A percentile compares a stretch with the other conserved stretches of the same genome.
These are phyloP conservation scores for Caerostris darwini DNA, from an alignment of 1,140 invertebrate species.

Conservation along the genomic window DNA sequence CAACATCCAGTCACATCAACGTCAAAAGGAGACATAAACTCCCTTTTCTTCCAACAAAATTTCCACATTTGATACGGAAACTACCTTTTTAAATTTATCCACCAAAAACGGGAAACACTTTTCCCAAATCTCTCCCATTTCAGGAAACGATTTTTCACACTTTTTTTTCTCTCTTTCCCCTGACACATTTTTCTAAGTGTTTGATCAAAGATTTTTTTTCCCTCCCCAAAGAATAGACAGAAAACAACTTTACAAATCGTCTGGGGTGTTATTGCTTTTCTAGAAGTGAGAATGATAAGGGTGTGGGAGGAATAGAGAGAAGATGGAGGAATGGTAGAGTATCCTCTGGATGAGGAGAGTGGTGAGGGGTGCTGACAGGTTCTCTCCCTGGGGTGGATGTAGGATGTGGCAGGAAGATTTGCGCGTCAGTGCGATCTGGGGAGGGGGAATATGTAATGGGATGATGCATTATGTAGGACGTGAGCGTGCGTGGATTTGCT, in stretches of 20 bases:
- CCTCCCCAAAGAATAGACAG: background rate
- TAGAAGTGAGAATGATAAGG: background rate
- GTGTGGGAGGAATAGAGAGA: background rate
- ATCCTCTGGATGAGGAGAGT: background rate
- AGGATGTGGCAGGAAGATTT: background rate
- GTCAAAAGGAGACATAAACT: background rate
- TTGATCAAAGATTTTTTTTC: background rate
- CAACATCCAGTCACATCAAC: background rate
- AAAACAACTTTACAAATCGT: background rate
- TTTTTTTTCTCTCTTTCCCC: background rate
- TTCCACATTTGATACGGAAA: background rate
- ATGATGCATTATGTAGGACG: constrained; percentile 17
- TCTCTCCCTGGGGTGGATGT: background rate
- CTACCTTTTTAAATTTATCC: background rate
- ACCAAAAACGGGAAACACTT: background rate
- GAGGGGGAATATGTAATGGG: background rate
- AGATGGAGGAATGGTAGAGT: background rate
- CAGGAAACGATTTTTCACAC: background rate
- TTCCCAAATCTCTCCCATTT: background rate
- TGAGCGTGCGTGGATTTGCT: background rate
- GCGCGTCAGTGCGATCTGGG: background rate
- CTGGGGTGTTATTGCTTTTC: background rate
- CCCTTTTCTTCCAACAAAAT: background rate
- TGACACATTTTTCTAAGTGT: background rate
- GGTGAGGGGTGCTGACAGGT: background rate